These are phyloP conservation scores for Paelopatides confundens DNA, from an alignment of 53 echinoderm and acorn worm species.

Conservation along the genomic window DNA sequence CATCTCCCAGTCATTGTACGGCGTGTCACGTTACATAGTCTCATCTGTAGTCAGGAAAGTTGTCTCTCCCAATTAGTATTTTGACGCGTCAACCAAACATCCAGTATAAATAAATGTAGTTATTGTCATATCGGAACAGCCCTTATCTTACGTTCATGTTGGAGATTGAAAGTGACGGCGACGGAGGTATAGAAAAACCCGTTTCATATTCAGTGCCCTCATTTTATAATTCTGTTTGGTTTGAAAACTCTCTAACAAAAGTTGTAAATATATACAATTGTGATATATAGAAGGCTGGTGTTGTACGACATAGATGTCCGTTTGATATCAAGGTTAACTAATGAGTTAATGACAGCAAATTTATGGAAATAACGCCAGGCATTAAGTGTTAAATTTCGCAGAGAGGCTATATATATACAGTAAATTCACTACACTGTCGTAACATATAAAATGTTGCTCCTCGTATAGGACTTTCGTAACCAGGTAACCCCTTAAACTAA, in stretches of 20 bases:
- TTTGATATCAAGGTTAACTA: background rate
- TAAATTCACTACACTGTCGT: background rate
- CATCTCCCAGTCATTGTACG: background rate
- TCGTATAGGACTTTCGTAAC: no score
- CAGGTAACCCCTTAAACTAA: background rate
- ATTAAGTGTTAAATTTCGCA: background rate
- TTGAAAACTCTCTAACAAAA: background rate
- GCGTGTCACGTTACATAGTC: background rate
- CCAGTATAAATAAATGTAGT: background rate
- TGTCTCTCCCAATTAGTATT: background rate
- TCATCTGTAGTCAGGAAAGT: background rate
- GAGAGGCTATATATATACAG: constrained; percentile 1
- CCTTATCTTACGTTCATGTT: background rate
- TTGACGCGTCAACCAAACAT: background rate
- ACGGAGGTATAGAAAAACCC: background rate
- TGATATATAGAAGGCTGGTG: background rate
- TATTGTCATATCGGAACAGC: background rate
- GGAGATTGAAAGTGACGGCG: background rate
- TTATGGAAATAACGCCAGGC: background rate
- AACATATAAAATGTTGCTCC: no score
- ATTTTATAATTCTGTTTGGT: background rate
- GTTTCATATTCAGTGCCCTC: background rate
- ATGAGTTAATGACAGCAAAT: background rate
- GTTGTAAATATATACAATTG: no score
- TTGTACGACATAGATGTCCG: background rate